These are phyloP conservation scores for Myzus persicae DNA, from an alignment of 1,140 invertebrate genomes.

Conservation along the genomic window DNA sequence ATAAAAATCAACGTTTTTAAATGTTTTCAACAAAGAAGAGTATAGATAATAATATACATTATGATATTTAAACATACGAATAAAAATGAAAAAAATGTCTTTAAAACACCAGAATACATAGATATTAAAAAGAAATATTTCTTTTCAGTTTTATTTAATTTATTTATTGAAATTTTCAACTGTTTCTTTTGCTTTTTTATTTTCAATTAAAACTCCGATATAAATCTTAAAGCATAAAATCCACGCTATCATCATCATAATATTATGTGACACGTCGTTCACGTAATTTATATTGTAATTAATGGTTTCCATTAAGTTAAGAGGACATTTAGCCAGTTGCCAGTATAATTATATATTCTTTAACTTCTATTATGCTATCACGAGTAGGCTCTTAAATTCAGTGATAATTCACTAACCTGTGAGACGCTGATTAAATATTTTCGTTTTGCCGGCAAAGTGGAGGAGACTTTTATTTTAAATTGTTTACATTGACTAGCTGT, in stretches of 20 bases:
- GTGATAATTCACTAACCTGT: not conserved
- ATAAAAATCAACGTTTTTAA: not conserved
- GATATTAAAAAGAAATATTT: not conserved
- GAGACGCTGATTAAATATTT: slow-evolving; percentile 4
- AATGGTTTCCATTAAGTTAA: not conserved
- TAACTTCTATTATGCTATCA: not conserved
- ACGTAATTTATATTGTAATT: not conserved
- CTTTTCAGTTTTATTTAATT: not conserved
- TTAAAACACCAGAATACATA: not conserved
- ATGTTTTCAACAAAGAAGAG: not conserved
- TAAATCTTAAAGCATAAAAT: not conserved
- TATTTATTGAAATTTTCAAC: not conserved
- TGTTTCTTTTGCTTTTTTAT: not conserved
- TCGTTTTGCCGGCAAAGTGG: not conserved
- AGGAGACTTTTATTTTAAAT: not conserved
- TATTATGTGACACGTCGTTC: not conserved
- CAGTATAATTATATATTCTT: not conserved
- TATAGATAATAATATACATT: slow-evolving; percentile 10
- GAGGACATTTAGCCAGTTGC: not conserved
- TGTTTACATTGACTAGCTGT: not conserved
- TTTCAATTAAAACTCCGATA: not conserved
- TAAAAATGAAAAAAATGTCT: not conserved
- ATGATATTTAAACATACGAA: not conserved
- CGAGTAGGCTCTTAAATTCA: not conserved
- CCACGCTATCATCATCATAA: not conserved